Base-by-base conservation (phyloP, 1,140 invertebrate species). In the Drosophila jambulina region DNA sequence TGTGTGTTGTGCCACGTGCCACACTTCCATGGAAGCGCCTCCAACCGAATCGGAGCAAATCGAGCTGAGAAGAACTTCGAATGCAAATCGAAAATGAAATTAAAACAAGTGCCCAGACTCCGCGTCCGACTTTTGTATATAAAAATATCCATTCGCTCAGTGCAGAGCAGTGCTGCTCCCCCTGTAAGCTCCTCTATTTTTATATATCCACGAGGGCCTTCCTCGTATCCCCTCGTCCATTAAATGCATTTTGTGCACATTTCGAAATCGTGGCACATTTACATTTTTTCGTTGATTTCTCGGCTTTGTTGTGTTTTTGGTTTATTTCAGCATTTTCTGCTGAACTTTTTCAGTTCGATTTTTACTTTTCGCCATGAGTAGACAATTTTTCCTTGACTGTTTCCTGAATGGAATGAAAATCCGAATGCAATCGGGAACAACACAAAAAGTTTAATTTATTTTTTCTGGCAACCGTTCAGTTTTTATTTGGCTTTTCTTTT, bases 191-290 rank as follows among this genome's bases (percentile, higher is more conserved):
- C 67, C 48, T 80, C 83, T 86, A 86, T 86, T 86, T 86, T 86
- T 86, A 77, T 76, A 88, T 77, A 56, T 56, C 53, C 21, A 56
- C 27, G 34, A 49, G 34, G 49, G 67, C 53, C 36, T 25, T 23
- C 19, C 19, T 5, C n/a, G n/a, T n/a, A n/a, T n/a, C n/a, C 4
- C 19, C 13, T 25, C 43, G 42, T 78, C 63, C 84, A 86, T 80
- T 86, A 88, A 88, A 86, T 86, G 83, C 83, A 86, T 88, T 79
- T 86, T 88, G 83, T 86, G 82, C 82, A 86, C 70, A 88, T 87
- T 86, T 86, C 84, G 80, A 86, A 87, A 87, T 86, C 83, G 82
- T 86, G 82, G 75, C 84, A 86, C 83, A 86, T 86, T 87, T 86
- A 79, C 75, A 82, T 79, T 87, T 83, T 77, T 83, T 75, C 46